Percentiles rank a stretch among this genome's conserved stretches.
phyloP scores from a whole-genome alignment of 2,797 vertebrate species.

The Aeoliscus strigatus region DNA sequence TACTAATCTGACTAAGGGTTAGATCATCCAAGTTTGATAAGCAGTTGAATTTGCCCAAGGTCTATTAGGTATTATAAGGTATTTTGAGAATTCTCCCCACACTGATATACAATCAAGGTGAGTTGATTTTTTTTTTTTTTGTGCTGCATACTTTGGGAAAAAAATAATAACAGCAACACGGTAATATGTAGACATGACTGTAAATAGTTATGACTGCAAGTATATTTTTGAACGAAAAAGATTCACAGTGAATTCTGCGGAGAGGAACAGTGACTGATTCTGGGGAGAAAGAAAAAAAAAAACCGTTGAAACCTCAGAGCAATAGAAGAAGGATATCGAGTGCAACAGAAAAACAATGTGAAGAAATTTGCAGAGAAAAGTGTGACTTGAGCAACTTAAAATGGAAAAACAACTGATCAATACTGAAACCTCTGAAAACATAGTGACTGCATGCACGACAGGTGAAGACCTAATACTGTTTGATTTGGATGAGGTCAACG shows the following conservation, averaged over 20 bases:
- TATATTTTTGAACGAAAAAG: constrained; percentile 17
- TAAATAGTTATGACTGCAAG: constrained; percentile 19
- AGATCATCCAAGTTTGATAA: constrained; percentile 4
- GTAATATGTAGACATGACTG: constrained; percentile 11
- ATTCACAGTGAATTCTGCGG: constrained; percentile 4
- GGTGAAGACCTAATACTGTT: too few species aligned
- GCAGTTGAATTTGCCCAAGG: background rate
- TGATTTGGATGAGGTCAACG: background rate
- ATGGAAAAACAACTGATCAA: too few species aligned
- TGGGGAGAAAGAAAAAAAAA: too few species aligned
- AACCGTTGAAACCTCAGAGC: too few species aligned
- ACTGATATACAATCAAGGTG: background rate
- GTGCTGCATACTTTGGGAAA: background rate
- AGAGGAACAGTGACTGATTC: background rate
- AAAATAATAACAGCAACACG: background rate
- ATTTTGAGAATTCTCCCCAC: constrained; percentile 4
- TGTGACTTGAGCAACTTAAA: too few species aligned
- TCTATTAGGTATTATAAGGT: constrained; percentile 8
- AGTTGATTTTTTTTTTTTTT: background rate
- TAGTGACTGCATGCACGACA: too few species aligned
- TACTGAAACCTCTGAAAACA: too few species aligned
- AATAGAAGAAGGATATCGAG: too few species aligned
- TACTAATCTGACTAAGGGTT: too few species aligned
- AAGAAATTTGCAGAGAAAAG: too few species aligned
- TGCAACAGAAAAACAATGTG: too few species aligned